These are phyloP conservation scores for Heliconius aoede DNA, from an alignment of 2,888 invertebrate genomes.

Conservation along the genomic window DNA sequence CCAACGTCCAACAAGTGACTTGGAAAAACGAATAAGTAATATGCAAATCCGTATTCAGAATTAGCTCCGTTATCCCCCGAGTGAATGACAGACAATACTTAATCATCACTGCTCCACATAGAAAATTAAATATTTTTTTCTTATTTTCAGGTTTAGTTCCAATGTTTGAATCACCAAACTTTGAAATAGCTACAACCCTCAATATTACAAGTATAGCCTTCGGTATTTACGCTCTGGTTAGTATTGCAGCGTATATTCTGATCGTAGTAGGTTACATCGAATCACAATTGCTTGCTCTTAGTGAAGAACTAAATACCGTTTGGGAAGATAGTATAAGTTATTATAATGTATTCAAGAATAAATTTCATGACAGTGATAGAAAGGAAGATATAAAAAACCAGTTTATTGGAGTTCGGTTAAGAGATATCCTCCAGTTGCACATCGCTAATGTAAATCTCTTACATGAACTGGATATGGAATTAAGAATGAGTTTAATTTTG, in stretches of 20 bases:
- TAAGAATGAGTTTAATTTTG: constrained; percentile 56
- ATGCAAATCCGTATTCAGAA: no score
- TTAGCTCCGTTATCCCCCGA: no score
- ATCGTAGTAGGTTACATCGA: constrained; percentile 61
- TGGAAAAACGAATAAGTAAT: no score
- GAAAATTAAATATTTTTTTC: not conserved
- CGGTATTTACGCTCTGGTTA: constrained; percentile 55
- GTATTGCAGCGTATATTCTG: constrained; percentile 57
- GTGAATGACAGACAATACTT: not conserved
- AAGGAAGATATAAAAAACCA: constrained; percentile 51
- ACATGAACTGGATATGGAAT: constrained; percentile 54
- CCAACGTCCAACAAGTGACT: no score
- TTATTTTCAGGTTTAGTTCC: constrained; percentile 33
- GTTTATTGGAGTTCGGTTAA: constrained; percentile 53
- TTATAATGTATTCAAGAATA: constrained; percentile 24
- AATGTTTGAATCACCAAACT: constrained; percentile 38
- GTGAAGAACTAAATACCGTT: constrained; percentile 57
- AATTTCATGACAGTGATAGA: constrained; percentile 13
- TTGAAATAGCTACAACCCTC: constrained; percentile 35
- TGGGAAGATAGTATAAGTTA: constrained; percentile 57
- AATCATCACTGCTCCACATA: not conserved
- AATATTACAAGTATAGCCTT: constrained; percentile 21
- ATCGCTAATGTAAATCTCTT: constrained; percentile 54
- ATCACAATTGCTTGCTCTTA: constrained; percentile 61
- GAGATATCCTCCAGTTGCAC: constrained; percentile 56